Evolutionary conservation across 30 jellyfish, hydroid and myxozoan genomes (phyloP).

Genomic region (Cassiopea xamachana): DNA sequence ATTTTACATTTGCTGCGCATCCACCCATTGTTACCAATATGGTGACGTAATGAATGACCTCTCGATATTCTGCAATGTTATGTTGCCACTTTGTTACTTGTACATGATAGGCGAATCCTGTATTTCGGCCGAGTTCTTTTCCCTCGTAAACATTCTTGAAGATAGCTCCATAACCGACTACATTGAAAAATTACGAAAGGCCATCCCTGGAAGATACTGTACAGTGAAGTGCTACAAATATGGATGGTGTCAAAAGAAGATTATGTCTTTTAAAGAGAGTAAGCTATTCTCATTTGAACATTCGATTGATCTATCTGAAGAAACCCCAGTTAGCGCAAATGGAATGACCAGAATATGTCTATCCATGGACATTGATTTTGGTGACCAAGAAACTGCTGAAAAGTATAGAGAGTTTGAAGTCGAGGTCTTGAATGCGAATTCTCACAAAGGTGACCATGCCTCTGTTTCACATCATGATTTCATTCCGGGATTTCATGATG

Average conservation of each 20-base stretch:
- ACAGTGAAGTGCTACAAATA: conserved; percentile 5
- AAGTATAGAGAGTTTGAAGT: neutral
- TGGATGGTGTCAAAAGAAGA: neutral
- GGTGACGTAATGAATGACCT: conserved; percentile 9
- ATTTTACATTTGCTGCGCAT: conserved; percentile 5
- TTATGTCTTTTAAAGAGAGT: neutral
- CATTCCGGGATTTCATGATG: conserved; percentile 1
- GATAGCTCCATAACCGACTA: neutral
- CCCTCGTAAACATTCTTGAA: neutral
- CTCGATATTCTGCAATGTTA: neutral
- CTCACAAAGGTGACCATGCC: neutral
- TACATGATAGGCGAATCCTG: conserved; percentile 6
- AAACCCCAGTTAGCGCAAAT: neutral
- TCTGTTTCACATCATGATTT: conserved; percentile 1
- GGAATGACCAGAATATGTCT: neutral
- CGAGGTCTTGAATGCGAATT: neutral
- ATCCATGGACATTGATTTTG: neutral
- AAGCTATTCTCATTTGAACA: neutral
- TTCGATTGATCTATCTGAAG: conserved; percentile 10
- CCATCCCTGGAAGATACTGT: neutral
- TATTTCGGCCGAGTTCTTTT: neutral
- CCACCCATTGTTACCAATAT: neutral
- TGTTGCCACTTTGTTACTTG: neutral
- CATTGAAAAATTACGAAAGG: neutral
- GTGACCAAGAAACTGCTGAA: conserved; percentile 2